Percentiles rank a stretch among this genome's conserved stretches.
Conservation (phyloP, 2,797 vertebrate genomes). For the Pseudochaenichthys georgianus region DNA sequence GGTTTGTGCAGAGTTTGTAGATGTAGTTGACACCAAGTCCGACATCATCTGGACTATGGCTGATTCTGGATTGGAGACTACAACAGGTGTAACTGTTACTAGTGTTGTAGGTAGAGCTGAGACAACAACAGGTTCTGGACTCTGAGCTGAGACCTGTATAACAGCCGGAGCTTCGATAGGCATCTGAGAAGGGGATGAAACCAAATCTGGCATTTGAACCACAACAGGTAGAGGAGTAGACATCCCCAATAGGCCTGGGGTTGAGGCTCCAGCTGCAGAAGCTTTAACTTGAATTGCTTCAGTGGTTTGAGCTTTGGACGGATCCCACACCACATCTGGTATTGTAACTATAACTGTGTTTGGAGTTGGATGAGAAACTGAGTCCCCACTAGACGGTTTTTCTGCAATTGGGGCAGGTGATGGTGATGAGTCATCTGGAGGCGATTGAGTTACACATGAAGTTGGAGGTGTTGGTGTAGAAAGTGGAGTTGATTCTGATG, state of each 20-base stretch:
- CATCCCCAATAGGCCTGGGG: slow-evolving; percentile 5
- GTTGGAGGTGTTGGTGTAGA: slow-evolving; percentile 77
- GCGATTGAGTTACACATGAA: slow-evolving; percentile 56
- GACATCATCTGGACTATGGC: slow-evolving; percentile 80
- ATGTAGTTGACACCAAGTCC: slow-evolving; percentile 78
- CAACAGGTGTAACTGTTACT: slow-evolving; percentile 41
- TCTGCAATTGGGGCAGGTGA: slow-evolving; percentile 34
- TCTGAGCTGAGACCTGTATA: slow-evolving; percentile 64
- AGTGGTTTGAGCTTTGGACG: slow-evolving; percentile 59
- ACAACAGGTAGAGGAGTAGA: slow-evolving; percentile 45
- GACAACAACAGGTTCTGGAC: slow-evolving; percentile 54
- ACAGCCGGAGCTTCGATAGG: slow-evolving; percentile 51
- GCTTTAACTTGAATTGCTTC: slow-evolving; percentile 29
- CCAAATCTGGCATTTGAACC: slow-evolving; percentile 80
- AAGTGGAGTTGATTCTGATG: slow-evolving; percentile 78
- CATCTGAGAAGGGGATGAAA: slow-evolving; percentile 78
- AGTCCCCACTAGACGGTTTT: slow-evolving; percentile 22
- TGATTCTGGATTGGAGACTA: slow-evolving; percentile 33
- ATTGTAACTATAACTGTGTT: slow-evolving; percentile 71
- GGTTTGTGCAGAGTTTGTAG: slow-evolving; percentile 60
- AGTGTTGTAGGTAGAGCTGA: slow-evolving; percentile 51
- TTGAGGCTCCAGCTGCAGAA: slow-evolving; percentile 29
- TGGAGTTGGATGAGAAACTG: slow-evolving; percentile 17
- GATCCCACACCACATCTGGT: slow-evolving; percentile 77
- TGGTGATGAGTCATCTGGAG: slow-evolving; percentile 45